Evolutionary conservation across 2,888 invertebrate species (phyloP).

Genomic region (Ennomos quercinarius): DNA sequence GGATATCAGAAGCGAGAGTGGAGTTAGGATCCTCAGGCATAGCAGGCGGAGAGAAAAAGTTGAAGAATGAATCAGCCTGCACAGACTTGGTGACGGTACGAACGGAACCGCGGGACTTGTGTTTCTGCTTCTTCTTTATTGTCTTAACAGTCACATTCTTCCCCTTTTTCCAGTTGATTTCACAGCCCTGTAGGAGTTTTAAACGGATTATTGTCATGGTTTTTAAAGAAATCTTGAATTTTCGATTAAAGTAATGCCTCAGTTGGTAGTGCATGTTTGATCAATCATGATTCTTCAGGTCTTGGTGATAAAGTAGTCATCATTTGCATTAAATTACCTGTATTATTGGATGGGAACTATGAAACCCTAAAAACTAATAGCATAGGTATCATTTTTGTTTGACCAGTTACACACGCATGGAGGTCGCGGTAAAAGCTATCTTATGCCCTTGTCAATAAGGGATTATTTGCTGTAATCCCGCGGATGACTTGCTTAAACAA

Average conservation of each 20-base stretch:
- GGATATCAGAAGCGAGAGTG: slow-evolving; percentile 95
- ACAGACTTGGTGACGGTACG: slow-evolving; percentile 98
- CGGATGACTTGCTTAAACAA: too few relatives aligned
- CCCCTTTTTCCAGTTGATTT: slow-evolving; percentile 98
- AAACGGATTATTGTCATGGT: background rate
- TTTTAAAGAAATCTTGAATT: background rate
- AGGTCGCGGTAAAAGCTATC: too few relatives aligned
- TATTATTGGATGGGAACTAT: too few relatives aligned
- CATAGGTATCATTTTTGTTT: too few relatives aligned
- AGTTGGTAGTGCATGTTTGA: slow-evolving; percentile 84
- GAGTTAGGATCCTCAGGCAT: slow-evolving; percentile 93
- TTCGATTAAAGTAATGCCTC: slow-evolving; percentile 44
- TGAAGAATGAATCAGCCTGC: slow-evolving; percentile 99
- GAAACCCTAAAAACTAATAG: too few relatives aligned
- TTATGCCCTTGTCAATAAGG: too few relatives aligned
- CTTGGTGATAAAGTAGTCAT: slow-evolving; percentile 73
- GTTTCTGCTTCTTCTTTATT: slow-evolving; percentile 99
- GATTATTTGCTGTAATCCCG: too few relatives aligned
- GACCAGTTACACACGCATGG: too few relatives aligned
- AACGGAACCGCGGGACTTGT: slow-evolving; percentile 97
- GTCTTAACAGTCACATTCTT: slow-evolving; percentile 99
- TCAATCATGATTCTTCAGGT: slow-evolving; percentile 74
- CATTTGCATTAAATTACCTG: slow-evolving; percentile 42
- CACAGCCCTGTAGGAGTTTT: slow-evolving; percentile 88
- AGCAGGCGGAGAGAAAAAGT: slow-evolving; percentile 97